Evolutionary conservation across 2,888 invertebrate species (phyloP), one percentile per base, ranked within the genome.

Genomic region (Nezara viridula): DNA sequence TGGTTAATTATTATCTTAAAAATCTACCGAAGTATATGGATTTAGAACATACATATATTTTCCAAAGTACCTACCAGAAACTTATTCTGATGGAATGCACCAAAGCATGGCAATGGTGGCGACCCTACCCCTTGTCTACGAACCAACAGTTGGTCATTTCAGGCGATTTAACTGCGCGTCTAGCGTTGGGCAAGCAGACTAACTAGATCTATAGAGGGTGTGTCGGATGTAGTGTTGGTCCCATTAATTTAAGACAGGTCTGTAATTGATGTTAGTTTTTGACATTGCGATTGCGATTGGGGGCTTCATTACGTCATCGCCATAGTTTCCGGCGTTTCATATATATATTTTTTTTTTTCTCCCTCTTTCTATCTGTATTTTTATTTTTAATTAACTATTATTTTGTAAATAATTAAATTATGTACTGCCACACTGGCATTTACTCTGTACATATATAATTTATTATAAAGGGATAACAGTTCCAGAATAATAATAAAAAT

Each of bases 141-240:
- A 73, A 21, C 66, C 21, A 73, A 73, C 66, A 73, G 66, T 73
- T 73, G 66, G 66, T 9, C 66, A 73, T 73, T 73, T 73, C 66
- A 73, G 37, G 37, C 66, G 66, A 73, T 73, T 73, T 73, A 73
- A 73, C 66, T 21, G 7, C 6, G 66, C 32, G 32, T 3, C 66
- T 37, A 60, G 27, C 27, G n/a, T 60, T 27, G 27, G 60, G 27
- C 27, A 27, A 21, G 32, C 66, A 73, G 6, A 73, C 66, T 73
- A 73, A 73, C 66, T 73, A 73, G 66, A 73, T 73, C 66, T 73
- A 19, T 73, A 37, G 37, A 73, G 66, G 66, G 66, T 73, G 66
- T 19, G 66, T 37, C 37, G 32, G 32, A 3, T 37, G 19, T 21
- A 73, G 19, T 73, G 37, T 73, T 32, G 37, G 32, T 73, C 66